Evolutionary conservation across 2,888 invertebrate genomes (phyloP).

Genomic region (Euspilapteryx auroguttella): DNA sequence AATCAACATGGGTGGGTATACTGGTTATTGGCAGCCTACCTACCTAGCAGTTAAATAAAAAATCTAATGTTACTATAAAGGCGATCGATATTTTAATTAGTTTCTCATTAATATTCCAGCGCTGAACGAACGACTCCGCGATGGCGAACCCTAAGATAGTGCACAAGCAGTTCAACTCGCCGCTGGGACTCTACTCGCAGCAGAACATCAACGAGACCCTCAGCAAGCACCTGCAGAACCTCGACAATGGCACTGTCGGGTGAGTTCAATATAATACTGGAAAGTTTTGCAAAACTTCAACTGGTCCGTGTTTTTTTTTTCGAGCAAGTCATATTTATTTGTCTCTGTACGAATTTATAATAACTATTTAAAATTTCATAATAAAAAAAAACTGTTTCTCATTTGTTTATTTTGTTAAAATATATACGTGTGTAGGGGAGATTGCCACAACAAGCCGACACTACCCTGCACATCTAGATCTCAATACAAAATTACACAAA

Average conservation of each 20-base stretch:
- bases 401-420: no score
- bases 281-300: background rate
- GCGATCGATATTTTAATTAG: no score
- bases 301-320: background rate
- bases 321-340: no score
- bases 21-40: constrained; percentile 4
- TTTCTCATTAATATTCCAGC: constrained; percentile 39
- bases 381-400: no score
- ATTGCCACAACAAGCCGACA: no score
- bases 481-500: no score
- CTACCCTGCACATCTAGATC: no score
- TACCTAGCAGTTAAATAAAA: no score
- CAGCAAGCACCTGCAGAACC: constrained; percentile 74
- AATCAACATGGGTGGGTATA: no score
- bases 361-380: no score
- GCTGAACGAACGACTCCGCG: constrained; percentile 56
- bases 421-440: no score
- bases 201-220: constrained; percentile 80
- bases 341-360: constrained; percentile 2
- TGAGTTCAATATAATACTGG: constrained; percentile 38
- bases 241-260: constrained; percentile 81
- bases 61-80: no score
- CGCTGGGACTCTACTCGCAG: constrained; percentile 82
- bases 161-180: constrained; percentile 89
- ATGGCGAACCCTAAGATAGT: constrained; percentile 77